Percentiles rank a stretch among this genome's conserved stretches.
These are phyloP conservation scores for Pristionchus maxplancki DNA, from an alignment of 2,888 invertebrate genomes.

Conservation along the genomic window DNA sequence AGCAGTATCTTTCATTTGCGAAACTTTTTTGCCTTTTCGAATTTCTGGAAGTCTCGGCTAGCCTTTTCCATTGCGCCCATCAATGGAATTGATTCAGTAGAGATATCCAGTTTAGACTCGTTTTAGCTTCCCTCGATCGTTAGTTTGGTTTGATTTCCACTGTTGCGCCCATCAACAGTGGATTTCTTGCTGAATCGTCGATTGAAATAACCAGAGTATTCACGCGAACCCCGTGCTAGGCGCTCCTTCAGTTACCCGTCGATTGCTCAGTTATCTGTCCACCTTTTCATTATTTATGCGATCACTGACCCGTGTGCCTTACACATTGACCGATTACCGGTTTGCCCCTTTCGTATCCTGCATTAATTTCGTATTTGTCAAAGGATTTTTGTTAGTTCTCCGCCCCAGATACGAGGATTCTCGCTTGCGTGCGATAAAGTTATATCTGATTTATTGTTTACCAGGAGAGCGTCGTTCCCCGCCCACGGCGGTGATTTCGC, in stretches of 20 bases:
- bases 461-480: too few species aligned
- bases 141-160: background rate
- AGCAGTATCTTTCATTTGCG: background rate
- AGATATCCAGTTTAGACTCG: background rate
- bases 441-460: background rate
- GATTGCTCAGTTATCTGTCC: conserved; percentile 14
- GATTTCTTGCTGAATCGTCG: background rate
- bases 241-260: conserved; percentile 15
- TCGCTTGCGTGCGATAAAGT: conserved; percentile 36
- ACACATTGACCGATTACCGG: conserved; percentile 40
- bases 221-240: conserved; percentile 12
- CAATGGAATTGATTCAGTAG: background rate
- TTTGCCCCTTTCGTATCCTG: background rate
- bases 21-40: background rate
- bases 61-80: background rate
- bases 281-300: conserved; percentile 29
- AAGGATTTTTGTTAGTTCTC: conserved; percentile 16
- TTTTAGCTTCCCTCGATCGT: background rate
- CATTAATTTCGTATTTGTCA: background rate
- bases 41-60: conserved; percentile 15
- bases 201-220: conserved; percentile 16
- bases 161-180: conserved; percentile 35
- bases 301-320: conserved; percentile 12
- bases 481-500: too few species aligned
- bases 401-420: conserved; percentile 20